Evolutionary conservation across 2,888 invertebrate species (phyloP), one percentile per base, ranked within the genome.

Genomic region (Drosophila kuntzei): DNA sequence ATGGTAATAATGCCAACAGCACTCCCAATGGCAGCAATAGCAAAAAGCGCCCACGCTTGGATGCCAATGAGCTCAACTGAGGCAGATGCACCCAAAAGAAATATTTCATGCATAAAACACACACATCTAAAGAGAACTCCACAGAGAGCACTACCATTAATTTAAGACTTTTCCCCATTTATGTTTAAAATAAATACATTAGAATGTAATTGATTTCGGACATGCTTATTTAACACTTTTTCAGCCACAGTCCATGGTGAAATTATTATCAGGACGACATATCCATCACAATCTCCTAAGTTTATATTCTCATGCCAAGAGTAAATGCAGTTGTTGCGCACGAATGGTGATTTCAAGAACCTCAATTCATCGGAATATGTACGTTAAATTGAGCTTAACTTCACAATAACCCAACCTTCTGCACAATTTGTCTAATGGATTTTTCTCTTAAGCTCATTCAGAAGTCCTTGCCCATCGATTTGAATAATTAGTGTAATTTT

Each of bases 11-110:
- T 32, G 47, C 32, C 47, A 47, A 47, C 32, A 47, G 32, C 47
- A 47, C 47, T 32, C 32, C 76, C 18, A 76, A 80, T 25, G 83
- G 86, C 7, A 83, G 76, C 58, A 90, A 67, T 59, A 90, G 91
- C 89, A 91, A 92, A 89, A 92, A 92, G 76, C 92, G 92, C 34
- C 89, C 90, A 43, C 91, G 91, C 7, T 61, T 91, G 27, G 91
- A 91, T 46, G 78, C 87, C 44, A 84, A 86, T 16, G 92, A 91
- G 50, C 81, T 91, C 57, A 89, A 90, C 72, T 90, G 36, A 87
- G 53, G 14, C 50, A 51, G 25, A 25, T 16, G 11, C 34, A 25
- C 14, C 20, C 49, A 37, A 50, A 54, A n/a, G 34, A 32, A 54
- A 49, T 25, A 22, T 22, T 41, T 43, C 16, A 47, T 54, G 54